Base-by-base conservation (phyloP, 1,140 invertebrate genomes). In the Cotesia typhae region DNA sequence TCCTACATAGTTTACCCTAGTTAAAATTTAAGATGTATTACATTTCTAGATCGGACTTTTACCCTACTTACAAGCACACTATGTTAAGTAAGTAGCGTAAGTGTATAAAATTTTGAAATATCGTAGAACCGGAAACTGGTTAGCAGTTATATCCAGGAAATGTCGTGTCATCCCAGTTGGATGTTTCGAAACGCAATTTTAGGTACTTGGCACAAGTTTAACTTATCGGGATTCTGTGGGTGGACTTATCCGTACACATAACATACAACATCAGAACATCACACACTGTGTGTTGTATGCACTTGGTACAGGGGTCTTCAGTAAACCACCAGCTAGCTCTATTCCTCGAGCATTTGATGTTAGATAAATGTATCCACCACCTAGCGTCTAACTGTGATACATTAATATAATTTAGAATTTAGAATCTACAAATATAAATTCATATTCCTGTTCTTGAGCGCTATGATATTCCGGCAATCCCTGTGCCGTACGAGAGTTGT, bases 391-490 rank as follows among this genome's bases (percentile, higher is more conserved):
- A 69, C 41, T 35, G 20, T 47, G 10, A 47, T 47, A 47, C 41
- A 47, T 47, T 47, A 47, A 47, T 47, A 47, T 47, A 41, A 2
- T 41, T 41, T 41, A 47, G 10, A 6, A 47, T 47, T 47, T 9
- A 47, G 10, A 28, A 70, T 36, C 52, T 70, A 51, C 51, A 52
- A 47, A 47, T 47, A 47, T 47, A 47, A 47, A 47, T 47, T 47
- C 41, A 10, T 6, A 17, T 17, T 17, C 38, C 1, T 6, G 41
- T 10, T 47, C 41, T 47, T 9, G 10, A 10, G 10, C 38, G 35
- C 3, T 67, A 53, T 74, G 72, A 74, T 67, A 70, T 75, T 82
- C 81, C 81, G 80, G 81, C 78, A 78, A 60, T 81, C 78, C 55
- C 37, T 37, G 7, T 41, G 57, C 61, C 72, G 70, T 82, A 81